Percentiles rank a stretch among this genome's conserved stretches.
Evolutionary conservation across 2,113 vertebrate species (phyloP).

Genomic region (Hemiprocne comata): DNA sequence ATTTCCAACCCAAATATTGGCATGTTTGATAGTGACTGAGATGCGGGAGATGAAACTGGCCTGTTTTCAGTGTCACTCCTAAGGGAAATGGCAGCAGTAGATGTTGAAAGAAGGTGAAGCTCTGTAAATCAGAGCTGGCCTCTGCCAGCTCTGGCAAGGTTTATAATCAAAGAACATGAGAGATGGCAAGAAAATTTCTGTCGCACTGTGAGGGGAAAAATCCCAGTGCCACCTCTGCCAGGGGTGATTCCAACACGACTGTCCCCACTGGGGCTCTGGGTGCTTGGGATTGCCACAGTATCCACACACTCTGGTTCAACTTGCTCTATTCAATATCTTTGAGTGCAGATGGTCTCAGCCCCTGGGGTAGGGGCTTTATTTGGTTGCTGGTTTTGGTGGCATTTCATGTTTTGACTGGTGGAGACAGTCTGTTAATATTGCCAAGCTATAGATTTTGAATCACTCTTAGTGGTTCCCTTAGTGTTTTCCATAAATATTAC

Average conservation of each 20-base stretch:
- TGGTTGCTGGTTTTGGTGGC: not conserved
- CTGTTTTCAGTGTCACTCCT: not conserved
- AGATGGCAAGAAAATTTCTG: not conserved
- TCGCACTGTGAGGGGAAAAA: too few relatives aligned
- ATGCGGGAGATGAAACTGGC: not conserved
- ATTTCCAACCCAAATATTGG: constrained; percentile 12
- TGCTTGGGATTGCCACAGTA: rapidly evolving
- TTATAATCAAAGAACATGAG: not conserved
- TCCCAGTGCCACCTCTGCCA: too few relatives aligned
- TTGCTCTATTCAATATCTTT: not conserved
- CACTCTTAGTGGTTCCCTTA: not conserved
- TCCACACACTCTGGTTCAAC: not conserved
- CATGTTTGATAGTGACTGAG: not conserved
- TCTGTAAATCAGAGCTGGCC: not conserved
- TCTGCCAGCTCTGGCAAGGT: not conserved
- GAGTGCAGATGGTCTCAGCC: rapidly evolving
- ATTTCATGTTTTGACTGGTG: not conserved
- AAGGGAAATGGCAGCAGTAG: not conserved
- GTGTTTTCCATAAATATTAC: not conserved
- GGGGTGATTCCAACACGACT: rapidly evolving
- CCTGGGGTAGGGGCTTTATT: not conserved
- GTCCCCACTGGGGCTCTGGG: not conserved
- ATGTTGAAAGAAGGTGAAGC: not conserved
- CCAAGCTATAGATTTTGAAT: not conserved
- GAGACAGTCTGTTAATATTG: not conserved